Evolutionary conservation across 2,888 invertebrate species (phyloP).

Genomic region (Cetonia aurata): DNA sequence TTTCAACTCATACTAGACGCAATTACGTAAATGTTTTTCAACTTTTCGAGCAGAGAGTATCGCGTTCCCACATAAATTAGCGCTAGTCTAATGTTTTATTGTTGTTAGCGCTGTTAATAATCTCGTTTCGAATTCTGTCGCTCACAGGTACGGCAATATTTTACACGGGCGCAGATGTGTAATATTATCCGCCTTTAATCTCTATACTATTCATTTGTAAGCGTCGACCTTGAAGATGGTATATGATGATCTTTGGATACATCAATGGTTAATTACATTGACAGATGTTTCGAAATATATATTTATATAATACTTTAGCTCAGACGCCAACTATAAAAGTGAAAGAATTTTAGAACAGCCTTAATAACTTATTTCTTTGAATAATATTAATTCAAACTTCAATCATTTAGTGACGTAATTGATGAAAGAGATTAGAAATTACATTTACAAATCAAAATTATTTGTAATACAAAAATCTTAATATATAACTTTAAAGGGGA

Average conservation of each 20-base stretch:
- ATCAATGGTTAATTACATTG: neutral
- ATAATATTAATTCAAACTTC: no score
- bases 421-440: no score
- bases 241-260: neutral
- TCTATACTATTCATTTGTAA: neutral
- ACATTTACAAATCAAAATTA: no score
- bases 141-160: conserved; percentile 18
- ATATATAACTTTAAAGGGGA: no score
- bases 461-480: no score
- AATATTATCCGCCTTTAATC: neutral
- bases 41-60: neutral
- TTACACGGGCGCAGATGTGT: neutral
- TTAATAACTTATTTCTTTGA: no score
- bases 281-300: neutral
- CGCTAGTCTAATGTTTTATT: conserved; percentile 34
- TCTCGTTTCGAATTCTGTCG: conserved; percentile 20
- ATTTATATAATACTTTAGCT: no score
- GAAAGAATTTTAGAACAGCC: no score
- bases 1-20: no score
- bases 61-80: conserved; percentile 37
- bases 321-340: no score
- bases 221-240: conserved; percentile 11
- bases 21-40: no score
- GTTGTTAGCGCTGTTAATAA: conserved; percentile 36
- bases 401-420: no score